These are phyloP conservation scores for Butorides virescens DNA, from an alignment of 2,113 vertebrate species.

Conservation along the genomic window DNA sequence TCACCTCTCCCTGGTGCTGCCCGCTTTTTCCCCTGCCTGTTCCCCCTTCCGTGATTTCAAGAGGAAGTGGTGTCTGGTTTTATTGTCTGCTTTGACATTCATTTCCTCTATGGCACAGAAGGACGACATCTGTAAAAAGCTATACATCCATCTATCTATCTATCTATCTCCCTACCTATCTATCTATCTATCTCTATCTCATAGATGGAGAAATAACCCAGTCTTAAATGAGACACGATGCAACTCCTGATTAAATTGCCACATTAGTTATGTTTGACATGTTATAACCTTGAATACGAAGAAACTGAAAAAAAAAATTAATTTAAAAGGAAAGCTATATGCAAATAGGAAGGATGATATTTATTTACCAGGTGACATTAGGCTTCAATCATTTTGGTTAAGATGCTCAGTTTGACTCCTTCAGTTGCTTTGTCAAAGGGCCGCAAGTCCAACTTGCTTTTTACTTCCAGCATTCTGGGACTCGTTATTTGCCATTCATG, in stretches of 20 bases:
- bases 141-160: neutral
- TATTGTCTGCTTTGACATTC: neutral
- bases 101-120: neutral
- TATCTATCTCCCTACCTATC: neutral
- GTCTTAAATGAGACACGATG: neutral
- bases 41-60: neutral
- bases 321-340: neutral
- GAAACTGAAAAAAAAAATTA: neutral
- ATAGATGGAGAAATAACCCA: neutral
- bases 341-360: neutral
- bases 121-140: neutral
- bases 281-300: neutral
- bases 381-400: neutral
- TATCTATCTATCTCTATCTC: neutral
- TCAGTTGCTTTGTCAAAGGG: neutral
- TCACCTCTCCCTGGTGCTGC: neutral
- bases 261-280: constrained; percentile 11
- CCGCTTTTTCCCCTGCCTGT: neutral
- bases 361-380: neutral
- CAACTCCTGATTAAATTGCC: constrained; percentile 15
- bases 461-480: neutral
- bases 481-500: neutral
- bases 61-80: neutral
- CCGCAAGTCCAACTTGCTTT: neutral
- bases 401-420: neutral